Evolutionary conservation across 2,888 invertebrate species (phyloP).

Genomic region (Plebejus argus): DNA sequence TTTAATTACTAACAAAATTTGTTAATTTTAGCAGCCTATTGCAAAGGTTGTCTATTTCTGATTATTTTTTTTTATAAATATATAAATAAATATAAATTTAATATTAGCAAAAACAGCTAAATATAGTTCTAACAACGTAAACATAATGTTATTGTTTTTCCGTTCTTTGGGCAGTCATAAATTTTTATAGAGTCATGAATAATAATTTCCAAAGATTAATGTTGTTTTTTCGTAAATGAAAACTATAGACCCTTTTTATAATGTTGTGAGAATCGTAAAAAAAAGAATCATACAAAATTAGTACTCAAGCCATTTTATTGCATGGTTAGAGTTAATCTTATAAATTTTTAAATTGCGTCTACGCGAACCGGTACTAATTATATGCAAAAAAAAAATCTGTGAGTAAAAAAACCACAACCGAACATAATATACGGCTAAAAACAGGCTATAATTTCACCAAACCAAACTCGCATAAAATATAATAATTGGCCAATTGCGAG

Average conservation of each 20-base stretch:
- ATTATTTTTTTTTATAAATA: no score
- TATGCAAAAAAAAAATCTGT: no score
- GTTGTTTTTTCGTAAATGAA: constrained; percentile 12
- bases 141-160: constrained; percentile 37
- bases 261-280: not conserved
- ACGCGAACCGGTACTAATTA: no score
- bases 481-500: no score
- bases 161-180: constrained; percentile 41
- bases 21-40: not conserved
- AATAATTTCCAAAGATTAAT: constrained; percentile 36
- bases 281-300: not conserved
- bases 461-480: no score
- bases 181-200: constrained; percentile 43
- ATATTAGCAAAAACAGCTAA: not conserved
- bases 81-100: no score
- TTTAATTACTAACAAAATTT: not conserved
- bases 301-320: not conserved
- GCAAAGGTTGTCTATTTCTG: not conserved
- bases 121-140: constrained; percentile 1
- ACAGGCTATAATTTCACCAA: no score
- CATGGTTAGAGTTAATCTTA: no score
- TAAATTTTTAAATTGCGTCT: no score
- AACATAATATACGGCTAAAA: no score
- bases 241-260: no score
- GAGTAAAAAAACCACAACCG: no score